Percentiles rank a stretch among this genome's conserved stretches.
Evolutionary conservation across 2,113 vertebrate species (phyloP).

Genomic region (Urocynchramus pylzowi): DNA sequence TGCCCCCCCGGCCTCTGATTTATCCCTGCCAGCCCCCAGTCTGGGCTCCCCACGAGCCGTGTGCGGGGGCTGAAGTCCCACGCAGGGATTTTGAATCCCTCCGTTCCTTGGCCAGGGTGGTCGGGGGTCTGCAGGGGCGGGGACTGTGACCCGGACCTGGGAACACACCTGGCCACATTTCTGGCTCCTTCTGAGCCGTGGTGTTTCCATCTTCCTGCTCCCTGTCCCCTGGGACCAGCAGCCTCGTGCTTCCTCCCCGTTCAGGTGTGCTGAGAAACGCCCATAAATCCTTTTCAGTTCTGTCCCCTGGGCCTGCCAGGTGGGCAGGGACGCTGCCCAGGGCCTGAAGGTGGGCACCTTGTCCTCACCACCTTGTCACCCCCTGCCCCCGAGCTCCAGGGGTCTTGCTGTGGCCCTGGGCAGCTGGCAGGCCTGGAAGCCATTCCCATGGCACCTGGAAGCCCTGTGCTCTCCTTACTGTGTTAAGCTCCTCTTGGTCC

Average conservation of each 20-base stretch:
- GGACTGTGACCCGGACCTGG: too few species aligned
- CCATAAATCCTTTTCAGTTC: not conserved
- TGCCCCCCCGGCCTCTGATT: not conserved
- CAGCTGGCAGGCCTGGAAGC: not conserved
- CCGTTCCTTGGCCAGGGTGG: accelerated
- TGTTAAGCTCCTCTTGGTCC: conserved; percentile 23
- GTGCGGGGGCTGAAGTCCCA: accelerated
- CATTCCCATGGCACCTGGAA: accelerated
- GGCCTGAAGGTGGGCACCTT: not conserved
- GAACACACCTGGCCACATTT: accelerated
- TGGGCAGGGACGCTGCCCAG: not conserved
- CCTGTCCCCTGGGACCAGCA: accelerated
- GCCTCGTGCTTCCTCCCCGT: not conserved
- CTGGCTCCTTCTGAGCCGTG: not conserved
- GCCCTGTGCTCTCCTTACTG: not conserved
- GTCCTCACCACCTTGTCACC: not conserved
- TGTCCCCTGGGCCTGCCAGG: not conserved
- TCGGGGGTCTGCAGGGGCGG: not conserved
- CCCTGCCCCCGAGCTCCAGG: not conserved
- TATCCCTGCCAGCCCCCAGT: not conserved
- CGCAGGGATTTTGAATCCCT: accelerated
- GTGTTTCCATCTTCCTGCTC: not conserved
- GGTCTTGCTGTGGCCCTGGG: not conserved
- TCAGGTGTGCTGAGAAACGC: not conserved
- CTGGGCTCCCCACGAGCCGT: not conserved